Evolutionary conservation across 2,888 invertebrate species (phyloP).

Genomic region (Himalopsyche japonica): DNA sequence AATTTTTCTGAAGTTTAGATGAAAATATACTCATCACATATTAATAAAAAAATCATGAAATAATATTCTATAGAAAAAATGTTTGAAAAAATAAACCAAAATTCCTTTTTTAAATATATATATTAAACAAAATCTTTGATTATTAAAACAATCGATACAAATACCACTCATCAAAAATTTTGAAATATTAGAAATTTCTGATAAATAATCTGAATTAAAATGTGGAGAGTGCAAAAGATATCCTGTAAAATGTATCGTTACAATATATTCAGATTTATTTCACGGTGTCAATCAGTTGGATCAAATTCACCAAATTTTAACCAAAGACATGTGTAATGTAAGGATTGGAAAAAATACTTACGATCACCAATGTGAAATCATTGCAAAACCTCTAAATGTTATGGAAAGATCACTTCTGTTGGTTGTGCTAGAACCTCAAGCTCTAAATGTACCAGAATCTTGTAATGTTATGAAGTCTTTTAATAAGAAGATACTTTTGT

Average conservation of each 20-base stretch:
- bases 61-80: too few species aligned
- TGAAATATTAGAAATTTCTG: neutral
- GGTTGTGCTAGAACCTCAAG: neutral
- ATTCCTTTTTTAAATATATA: too few species aligned
- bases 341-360: neutral
- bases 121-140: too few species aligned
- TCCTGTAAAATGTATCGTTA: neutral
- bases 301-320: neutral
- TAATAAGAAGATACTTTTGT: constrained; percentile 47
- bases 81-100: too few species aligned
- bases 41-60: too few species aligned
- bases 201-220: neutral
- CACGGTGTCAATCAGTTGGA: neutral
- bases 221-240: neutral
- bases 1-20: too few species aligned
- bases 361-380: neutral
- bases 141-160: neutral
- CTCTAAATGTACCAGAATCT: neutral
- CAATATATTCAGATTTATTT: neutral
- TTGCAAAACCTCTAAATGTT: neutral
- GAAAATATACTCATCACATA: too few species aligned
- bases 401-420: constrained; percentile 7
- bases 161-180: neutral
- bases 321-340: neutral
- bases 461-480: neutral